These are phyloP conservation scores for Botia almorhae DNA, from an alignment of 2,797 vertebrate species.

Conservation along the genomic window DNA sequence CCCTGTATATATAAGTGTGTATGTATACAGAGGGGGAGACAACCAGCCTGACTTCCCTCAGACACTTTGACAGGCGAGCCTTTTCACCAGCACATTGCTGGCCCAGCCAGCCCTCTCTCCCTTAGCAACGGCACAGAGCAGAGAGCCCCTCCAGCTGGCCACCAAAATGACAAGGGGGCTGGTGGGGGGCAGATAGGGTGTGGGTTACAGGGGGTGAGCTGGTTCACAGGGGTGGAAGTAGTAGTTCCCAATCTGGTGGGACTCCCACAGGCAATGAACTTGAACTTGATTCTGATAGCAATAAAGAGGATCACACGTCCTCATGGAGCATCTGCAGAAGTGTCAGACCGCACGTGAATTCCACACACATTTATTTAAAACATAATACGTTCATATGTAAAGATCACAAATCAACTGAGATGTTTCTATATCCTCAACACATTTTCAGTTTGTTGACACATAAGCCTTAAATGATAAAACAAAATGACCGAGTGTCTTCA, in stretches of 20 bases:
- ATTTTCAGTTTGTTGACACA: background rate
- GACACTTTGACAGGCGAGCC: constrained; percentile 92
- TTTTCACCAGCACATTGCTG: constrained; percentile 89
- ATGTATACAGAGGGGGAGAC: constrained; percentile 34
- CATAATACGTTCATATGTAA: background rate
- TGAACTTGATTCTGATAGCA: constrained; percentile 71
- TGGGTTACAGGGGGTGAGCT: constrained; percentile 48
- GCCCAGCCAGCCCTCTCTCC: constrained; percentile 83
- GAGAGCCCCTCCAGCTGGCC: constrained; percentile 66
- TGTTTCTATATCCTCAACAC: background rate
- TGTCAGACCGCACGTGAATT: background rate
- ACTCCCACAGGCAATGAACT: constrained; percentile 74
- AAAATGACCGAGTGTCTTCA: too few relatives aligned
- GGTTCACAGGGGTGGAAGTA: constrained; percentile 68
- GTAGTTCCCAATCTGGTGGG: constrained; percentile 59
- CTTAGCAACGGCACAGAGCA: constrained; percentile 90
- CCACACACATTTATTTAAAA: background rate
- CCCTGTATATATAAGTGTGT: constrained; percentile 36
- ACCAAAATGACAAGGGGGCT: constrained; percentile 28
- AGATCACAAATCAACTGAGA: background rate
- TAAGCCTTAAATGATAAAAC: too few relatives aligned
- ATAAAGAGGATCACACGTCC: background rate
- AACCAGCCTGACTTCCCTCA: constrained; percentile 83
- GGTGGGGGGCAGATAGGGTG: constrained; percentile 36
- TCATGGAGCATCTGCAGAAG: background rate